Base-by-base conservation (phyloP, 2,113 vertebrate genomes). In the Melospiza georgiana region DNA sequence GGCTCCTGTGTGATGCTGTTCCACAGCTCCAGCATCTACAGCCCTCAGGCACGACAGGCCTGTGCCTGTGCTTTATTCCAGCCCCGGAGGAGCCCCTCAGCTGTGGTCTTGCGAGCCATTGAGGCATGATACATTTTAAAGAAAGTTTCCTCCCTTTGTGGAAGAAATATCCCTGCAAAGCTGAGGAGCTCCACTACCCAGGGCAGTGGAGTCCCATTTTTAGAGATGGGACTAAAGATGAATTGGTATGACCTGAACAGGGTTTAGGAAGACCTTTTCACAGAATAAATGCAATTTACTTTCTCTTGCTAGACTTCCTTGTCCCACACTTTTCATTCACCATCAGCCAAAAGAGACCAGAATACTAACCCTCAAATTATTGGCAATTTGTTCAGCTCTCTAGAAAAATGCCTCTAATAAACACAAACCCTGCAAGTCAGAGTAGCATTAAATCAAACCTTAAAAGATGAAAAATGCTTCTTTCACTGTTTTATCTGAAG, bases 351-450 rank as follows among this genome's bases (percentile, higher is more conserved):
- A 84, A 66, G 15, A 72, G 89, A 94, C 87, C 91, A 51, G 80
- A 93, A 91, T 25, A 39, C 78, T 69, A 81, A 94, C 91, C 66
- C 81, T 81, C 76, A 73, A 95, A 95, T 92, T 95, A 93, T 96
- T 97, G 94, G 87, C 90, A 97, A 96, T 97, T 97, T 96, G 94
- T 97, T 95, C 95, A 85, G 57, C 95, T 97, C 90, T 89, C 94
- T 90, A 95, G 95, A 95, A 95, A 97, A 97, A 94, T 94, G 71
- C 93, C 95, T 93, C 83, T 76, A 84, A 95, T 74, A 95, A 96
- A 95, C 77, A 95, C 87, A 87, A 94, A 91, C 75, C 74, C 84
- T 94, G 93, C 14, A 13, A 97, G 86, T 90, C 97, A 94, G 79
- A 55, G 39, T 84, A 95, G 90, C 94, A 93, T 93, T 94, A 97